Percentiles rank a stretch among this genome's conserved stretches.
phyloP scores from a whole-genome alignment of 2,888 invertebrate species.

The Cerastis rubricosa region DNA sequence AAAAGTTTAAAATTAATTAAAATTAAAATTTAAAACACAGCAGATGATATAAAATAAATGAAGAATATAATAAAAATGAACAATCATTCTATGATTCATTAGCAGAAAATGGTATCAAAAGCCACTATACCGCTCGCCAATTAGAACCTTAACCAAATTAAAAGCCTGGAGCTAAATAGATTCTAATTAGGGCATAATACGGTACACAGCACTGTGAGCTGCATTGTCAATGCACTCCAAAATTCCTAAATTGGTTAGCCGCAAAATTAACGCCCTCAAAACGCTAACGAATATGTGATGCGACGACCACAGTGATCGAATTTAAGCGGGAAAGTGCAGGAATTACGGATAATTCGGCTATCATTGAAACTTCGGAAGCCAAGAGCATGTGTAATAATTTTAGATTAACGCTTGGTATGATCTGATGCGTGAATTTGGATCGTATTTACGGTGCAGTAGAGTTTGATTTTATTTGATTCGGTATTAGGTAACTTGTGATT shows the following conservation, averaged over 20 bases:
- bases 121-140: neutral
- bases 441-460: neutral
- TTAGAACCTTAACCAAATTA: slow-evolving; percentile 8
- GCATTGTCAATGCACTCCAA: slow-evolving; percentile 62
- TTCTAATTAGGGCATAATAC: slow-evolving; percentile 43
- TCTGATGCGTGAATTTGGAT: slow-evolving; percentile 15
- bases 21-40: no score
- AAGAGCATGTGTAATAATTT: slow-evolving; percentile 51
- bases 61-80: no score
- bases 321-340: slow-evolving; percentile 58
- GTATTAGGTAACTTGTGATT: neutral
- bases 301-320: slow-evolving; percentile 55
- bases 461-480: neutral
- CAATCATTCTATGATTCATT: neutral
- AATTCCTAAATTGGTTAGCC: slow-evolving; percentile 71
- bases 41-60: no score
- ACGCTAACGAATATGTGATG: slow-evolving; percentile 74
- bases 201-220: slow-evolving; percentile 16
- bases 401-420: slow-evolving; percentile 27
- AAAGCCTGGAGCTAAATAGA: slow-evolving; percentile 39
- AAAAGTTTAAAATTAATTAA: no score
- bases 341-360: slow-evolving; percentile 57
- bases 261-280: slow-evolving; percentile 72
- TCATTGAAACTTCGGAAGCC: slow-evolving; percentile 55
- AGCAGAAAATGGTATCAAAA: neutral